Percentiles rank a stretch among this genome's conserved stretches.
phyloP scores from a whole-genome alignment of 2,888 invertebrate genomes.

The Andrena fulva region DNA sequence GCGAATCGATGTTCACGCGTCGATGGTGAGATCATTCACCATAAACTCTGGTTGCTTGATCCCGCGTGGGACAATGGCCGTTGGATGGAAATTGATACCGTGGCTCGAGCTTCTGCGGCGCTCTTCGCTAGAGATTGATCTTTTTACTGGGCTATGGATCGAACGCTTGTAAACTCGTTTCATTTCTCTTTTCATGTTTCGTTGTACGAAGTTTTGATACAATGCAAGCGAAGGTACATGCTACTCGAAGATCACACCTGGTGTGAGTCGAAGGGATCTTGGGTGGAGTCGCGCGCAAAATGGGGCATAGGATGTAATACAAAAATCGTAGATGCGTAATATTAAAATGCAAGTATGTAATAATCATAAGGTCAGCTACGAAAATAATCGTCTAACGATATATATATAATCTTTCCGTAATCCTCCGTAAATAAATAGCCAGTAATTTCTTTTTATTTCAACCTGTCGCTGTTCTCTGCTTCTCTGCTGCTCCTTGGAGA shows the following conservation, averaged over 20 bases:
- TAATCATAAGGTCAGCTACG: constrained; percentile 23
- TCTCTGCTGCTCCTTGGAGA: constrained; percentile 2
- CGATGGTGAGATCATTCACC: constrained; percentile 44
- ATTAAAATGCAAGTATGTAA: constrained; percentile 69
- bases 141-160: neutral
- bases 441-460: constrained; percentile 35
- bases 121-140: neutral
- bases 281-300: neutral
- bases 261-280: neutral
- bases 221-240: neutral
- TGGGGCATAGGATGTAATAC: constrained; percentile 13
- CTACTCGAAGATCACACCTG: neutral
- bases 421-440: constrained; percentile 39
- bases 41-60: neutral
- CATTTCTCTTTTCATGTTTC: neutral
- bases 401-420: constrained; percentile 29
- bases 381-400: constrained; percentile 25
- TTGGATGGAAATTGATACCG: constrained; percentile 21
- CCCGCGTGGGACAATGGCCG: neutral
- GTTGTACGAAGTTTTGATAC: neutral
- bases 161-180: neutral
- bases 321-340: constrained; percentile 47
- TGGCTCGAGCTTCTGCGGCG: neutral
- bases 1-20: constrained; percentile 8
- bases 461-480: constrained; percentile 16